Evolutionary conservation across 2,888 invertebrate species (phyloP), one percentile per base, ranked within the genome.

Genomic region (Melipona beecheii): DNA sequence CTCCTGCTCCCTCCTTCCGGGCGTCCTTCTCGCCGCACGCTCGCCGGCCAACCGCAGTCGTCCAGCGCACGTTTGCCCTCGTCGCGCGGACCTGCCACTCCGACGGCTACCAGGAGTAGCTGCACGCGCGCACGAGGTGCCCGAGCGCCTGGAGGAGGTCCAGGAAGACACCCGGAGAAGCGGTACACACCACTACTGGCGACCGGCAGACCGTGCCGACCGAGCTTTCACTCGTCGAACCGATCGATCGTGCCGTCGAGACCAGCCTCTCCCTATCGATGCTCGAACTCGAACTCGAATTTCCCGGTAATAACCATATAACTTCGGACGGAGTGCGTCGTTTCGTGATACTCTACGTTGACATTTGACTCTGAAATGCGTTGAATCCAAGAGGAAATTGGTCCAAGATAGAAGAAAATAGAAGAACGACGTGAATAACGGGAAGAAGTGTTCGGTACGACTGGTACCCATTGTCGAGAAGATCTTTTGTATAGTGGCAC

Each of bases 41-140:
- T 86, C 87, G 84, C 77, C 86, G 90, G 86, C 88, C 89, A 89
- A 88, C 91, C 90, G 90, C 89, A 90, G 88, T 87, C 86, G 87
- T 87, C 87, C 86, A 86, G 84, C 89, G 88, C 88, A 86, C 86
- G 91, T 89, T 89, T 87, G 90, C 91, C 90, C 87, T 87, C 87
- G 89, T 89, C 91, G 87, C 88, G 87, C 88, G 84, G 85, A 86
- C 86, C 80, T 87, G 87, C 89, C 89, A 89, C 90, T 87, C 84
- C 81, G 88, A 84, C 83, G 81, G 87, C 88, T 87, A 87, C 87
- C 86, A 85, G 82, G 85, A 86, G 87, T 86, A 89, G 85, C 87
- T 89, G 86, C 91, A 89, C 90, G 91, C 85, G 87, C 89, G 84
- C 87, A 84, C 86, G 86, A 83, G 87, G 82, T 89, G 86, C 87